A percentile compares a stretch with the other conserved stretches of the same genome.
Evolutionary conservation across 2,113 vertebrate genomes (phyloP).

Genomic region (Clarias batrachus): DNA sequence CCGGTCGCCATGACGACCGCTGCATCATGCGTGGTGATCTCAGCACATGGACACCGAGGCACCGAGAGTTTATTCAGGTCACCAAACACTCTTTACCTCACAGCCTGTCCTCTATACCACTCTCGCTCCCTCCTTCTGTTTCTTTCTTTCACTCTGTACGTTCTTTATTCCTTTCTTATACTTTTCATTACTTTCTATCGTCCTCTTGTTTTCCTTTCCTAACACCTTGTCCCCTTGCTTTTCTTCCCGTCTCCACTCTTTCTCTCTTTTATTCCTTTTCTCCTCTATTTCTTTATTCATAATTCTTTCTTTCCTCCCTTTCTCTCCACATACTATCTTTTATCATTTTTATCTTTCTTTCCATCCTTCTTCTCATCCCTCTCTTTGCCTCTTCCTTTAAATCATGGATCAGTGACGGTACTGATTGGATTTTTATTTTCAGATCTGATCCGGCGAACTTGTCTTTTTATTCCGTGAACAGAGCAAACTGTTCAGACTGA

Average conservation of each 20-base stretch:
- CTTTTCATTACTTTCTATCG: neutral
- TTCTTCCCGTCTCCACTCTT: neutral
- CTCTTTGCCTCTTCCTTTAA: neutral
- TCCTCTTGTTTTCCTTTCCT: neutral
- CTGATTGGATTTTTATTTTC: neutral
- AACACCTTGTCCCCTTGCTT: neutral
- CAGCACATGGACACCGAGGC: neutral
- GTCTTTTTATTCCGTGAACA: neutral
- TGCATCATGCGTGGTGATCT: constrained; percentile 12
- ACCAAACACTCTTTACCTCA: neutral
- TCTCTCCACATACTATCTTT: too few relatives aligned
- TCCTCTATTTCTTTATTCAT: neutral
- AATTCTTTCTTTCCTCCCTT: neutral
- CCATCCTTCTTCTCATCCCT: neutral
- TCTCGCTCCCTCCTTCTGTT: neutral
- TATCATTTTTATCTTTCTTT: neutral
- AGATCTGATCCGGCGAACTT: neutral
- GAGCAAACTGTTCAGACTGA: neutral
- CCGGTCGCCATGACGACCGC: constrained; percentile 44
- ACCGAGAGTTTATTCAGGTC: neutral
- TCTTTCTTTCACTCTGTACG: neutral
- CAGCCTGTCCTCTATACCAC: neutral
- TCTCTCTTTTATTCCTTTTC: neutral
- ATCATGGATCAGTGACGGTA: neutral
- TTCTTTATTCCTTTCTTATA: neutral